Conservation (phyloP, 2,888 invertebrate genomes). For the Napeogenes sylphis region DNA sequence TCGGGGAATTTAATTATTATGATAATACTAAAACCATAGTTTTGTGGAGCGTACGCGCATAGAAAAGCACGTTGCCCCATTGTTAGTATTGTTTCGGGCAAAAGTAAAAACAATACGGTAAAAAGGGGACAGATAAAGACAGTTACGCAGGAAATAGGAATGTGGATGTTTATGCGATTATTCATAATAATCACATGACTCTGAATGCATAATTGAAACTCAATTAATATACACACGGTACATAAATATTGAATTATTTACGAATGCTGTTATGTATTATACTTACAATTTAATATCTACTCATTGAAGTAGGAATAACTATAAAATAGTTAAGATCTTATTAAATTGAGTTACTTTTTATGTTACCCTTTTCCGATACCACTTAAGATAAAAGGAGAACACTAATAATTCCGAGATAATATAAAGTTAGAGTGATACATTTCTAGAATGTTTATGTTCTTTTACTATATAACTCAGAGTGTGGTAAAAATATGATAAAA, state of each 20-base stretch:
- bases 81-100: slow-evolving; percentile 58
- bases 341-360: no score
- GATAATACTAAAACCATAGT: slow-evolving; percentile 60
- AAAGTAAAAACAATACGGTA: slow-evolving; percentile 49
- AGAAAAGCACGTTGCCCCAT: slow-evolving; percentile 63
- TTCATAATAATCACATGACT: slow-evolving; percentile 23
- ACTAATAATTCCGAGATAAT: no score
- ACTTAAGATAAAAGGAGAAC: no score
- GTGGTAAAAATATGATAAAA: no score
- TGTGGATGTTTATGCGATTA: slow-evolving; percentile 37
- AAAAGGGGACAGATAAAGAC: slow-evolving; percentile 53
- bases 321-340: no score
- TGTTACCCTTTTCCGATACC: no score
- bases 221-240: slow-evolving; percentile 1
- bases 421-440: no score
- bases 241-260: slow-evolving; percentile 11
- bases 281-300: no score
- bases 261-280: not conserved
- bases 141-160: slow-evolving; percentile 54
- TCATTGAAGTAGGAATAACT: no score
- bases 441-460: no score
- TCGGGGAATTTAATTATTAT: slow-evolving; percentile 27
- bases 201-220: slow-evolving; percentile 2
- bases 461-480: no score
- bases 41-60: slow-evolving; percentile 71